phyloP scores from a whole-genome alignment of 2,797 vertebrate genomes.

The Zalophus californianus region DNA sequence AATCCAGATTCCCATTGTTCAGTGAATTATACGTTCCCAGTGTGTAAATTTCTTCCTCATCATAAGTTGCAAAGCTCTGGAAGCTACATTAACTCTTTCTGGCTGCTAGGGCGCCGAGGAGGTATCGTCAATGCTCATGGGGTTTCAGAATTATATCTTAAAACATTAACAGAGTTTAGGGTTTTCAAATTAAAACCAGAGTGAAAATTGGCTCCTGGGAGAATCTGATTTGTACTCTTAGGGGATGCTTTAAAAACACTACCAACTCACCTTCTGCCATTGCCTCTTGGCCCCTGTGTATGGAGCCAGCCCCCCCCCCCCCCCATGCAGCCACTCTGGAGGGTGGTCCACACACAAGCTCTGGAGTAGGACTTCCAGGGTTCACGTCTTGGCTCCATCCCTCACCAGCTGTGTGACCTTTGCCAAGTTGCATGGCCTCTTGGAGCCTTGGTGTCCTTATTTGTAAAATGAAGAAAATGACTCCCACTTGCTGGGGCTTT shows the following conservation, averaged over 20 bases:
- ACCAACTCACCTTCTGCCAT: fast-evolving
- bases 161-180: neutral
- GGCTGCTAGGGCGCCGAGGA: neutral
- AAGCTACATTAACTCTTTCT: fast-evolving
- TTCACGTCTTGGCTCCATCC: neutral
- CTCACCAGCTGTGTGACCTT: neutral
- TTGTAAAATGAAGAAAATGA: neutral
- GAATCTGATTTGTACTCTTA: fast-evolving
- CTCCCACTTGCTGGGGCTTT: fast-evolving
- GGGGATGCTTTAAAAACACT: neutral
- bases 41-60: neutral
- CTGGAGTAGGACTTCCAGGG: fast-evolving
- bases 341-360: neutral
- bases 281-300: fast-evolving
- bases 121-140: fast-evolving
- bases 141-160: neutral
- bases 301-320: neutral
- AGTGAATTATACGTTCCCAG: neutral
- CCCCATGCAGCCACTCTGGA: fast-evolving
- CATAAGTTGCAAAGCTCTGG: neutral
- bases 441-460: neutral
- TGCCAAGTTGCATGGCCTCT: neutral
- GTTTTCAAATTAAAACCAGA: neutral
- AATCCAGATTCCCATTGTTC: slow-evolving; percentile 12
- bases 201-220: neutral